Percentiles rank a stretch among this genome's conserved stretches.
phyloP scores from a whole-genome alignment of 2,797 vertebrate species.

The Chaenodraco wilsoni region DNA sequence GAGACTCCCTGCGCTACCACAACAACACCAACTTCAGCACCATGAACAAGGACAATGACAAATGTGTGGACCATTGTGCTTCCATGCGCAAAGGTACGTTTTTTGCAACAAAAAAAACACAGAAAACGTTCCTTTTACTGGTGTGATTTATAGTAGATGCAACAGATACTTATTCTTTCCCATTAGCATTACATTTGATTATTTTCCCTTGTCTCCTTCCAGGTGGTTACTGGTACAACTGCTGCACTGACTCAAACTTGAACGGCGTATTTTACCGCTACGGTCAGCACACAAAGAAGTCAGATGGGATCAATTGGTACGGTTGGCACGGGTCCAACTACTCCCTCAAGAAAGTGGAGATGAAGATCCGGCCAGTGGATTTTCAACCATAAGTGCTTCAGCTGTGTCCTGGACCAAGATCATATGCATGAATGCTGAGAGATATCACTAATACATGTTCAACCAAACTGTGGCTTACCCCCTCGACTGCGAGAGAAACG shows the following conservation, averaged over 20 bases:
- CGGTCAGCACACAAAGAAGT: slow-evolving; percentile 87
- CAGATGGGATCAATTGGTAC: slow-evolving; percentile 97
- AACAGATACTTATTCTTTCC: background rate
- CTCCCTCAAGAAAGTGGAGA: slow-evolving; percentile 94
- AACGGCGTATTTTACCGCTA: slow-evolving; percentile 93
- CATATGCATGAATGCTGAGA: slow-evolving; percentile 46
- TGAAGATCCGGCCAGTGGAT: slow-evolving; percentile 93
- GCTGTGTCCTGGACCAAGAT: slow-evolving; percentile 47
- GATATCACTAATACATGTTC: slow-evolving; percentile 57
- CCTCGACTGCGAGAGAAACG: slow-evolving; percentile 51
- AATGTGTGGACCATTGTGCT: slow-evolving; percentile 95
- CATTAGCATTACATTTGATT: slow-evolving; percentile 6
- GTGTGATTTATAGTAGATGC: background rate
- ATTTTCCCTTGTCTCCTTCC: slow-evolving; percentile 18
- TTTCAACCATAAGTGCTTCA: slow-evolving; percentile 85
- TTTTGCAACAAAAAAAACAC: slow-evolving; percentile 18
- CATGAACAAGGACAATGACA: slow-evolving; percentile 97
- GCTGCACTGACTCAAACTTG: slow-evolving; percentile 98
- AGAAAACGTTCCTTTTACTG: background rate
- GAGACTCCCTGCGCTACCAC: slow-evolving; percentile 93
- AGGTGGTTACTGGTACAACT: slow-evolving; percentile 99
- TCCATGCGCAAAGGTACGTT: slow-evolving; percentile 91
- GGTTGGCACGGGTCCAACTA: slow-evolving; percentile 96
- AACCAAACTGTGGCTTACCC: slow-evolving; percentile 52
- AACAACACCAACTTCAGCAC: slow-evolving; percentile 99